These are phyloP conservation scores for Peromyscus leucopus DNA, from an alignment of 2,113 vertebrate genomes.

Conservation along the genomic window DNA sequence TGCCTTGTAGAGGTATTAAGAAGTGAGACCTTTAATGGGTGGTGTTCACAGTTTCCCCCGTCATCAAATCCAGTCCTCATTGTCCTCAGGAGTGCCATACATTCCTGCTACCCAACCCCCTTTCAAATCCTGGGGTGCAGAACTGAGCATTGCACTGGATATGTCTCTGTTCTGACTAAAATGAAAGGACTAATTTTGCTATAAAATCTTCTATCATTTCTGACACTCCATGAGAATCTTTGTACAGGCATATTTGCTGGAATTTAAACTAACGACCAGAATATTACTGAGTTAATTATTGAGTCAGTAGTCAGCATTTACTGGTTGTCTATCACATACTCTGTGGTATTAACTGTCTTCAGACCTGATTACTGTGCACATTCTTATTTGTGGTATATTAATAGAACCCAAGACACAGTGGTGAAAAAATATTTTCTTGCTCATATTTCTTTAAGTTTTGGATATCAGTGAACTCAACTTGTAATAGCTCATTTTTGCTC, in stretches of 20 bases:
- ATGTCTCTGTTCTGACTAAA: background rate
- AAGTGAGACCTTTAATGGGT: background rate
- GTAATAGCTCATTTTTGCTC: background rate
- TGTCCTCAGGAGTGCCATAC: background rate
- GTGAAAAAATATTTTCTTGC: background rate
- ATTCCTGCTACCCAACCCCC: background rate
- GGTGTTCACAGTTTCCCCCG: background rate
- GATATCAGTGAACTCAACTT: background rate
- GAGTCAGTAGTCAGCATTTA: background rate
- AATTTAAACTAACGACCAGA: conserved; percentile 13
- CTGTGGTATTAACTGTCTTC: background rate
- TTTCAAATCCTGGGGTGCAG: background rate
- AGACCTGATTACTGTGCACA: background rate
- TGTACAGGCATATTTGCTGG: background rate
- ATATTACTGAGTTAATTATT: conserved; percentile 16
- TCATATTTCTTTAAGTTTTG: background rate
- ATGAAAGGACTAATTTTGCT: background rate
- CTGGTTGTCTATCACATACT: background rate
- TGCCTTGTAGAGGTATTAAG: background rate
- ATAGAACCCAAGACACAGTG: background rate
- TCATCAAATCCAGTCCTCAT: background rate
- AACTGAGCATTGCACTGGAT: background rate
- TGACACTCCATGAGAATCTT: conserved; percentile 1
- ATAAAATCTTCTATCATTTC: background rate
- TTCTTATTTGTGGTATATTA: background rate